These are phyloP conservation scores for Drosophila putrida DNA, from an alignment of 2,888 invertebrate species.

Conservation along the genomic window DNA sequence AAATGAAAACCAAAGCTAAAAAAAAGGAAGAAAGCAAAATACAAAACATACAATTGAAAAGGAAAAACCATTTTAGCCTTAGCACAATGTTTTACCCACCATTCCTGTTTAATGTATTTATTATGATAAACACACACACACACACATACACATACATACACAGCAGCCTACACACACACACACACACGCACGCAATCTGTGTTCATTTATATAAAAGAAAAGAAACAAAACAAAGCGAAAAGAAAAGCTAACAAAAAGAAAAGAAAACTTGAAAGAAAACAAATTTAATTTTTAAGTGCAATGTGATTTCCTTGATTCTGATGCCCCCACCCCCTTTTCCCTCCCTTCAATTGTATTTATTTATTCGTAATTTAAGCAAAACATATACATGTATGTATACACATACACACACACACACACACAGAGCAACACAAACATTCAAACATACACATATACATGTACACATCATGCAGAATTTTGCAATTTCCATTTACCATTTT, in stretches of 20 bases:
- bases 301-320: constrained; percentile 58
- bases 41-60: constrained; percentile 36
- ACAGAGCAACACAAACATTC: not conserved
- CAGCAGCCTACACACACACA: constrained; percentile 24
- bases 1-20: constrained; percentile 17
- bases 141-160: constrained; percentile 49
- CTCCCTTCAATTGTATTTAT: constrained; percentile 45
- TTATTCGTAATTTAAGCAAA: constrained; percentile 58
- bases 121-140: constrained; percentile 51
- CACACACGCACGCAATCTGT: constrained; percentile 64
- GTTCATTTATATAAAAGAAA: constrained; percentile 64
- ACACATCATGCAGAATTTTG: constrained; percentile 19
- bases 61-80: constrained; percentile 75
- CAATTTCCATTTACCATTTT: constrained; percentile 13
- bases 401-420: constrained; percentile 25
- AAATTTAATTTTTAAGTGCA: constrained; percentile 68
- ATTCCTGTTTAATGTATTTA: constrained; percentile 76
- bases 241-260: constrained; percentile 2
- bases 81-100: constrained; percentile 80
- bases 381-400: constrained; percentile 17
- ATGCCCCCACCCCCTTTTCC: constrained; percentile 15
- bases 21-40: constrained; percentile 27
- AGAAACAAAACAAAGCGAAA: too few species aligned
- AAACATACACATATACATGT: constrained; percentile 1
- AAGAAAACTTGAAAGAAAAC: constrained; percentile 22